Base-by-base conservation (phyloP, 2,888 invertebrate species). In the Trypoxylon attenuatum region DNA sequence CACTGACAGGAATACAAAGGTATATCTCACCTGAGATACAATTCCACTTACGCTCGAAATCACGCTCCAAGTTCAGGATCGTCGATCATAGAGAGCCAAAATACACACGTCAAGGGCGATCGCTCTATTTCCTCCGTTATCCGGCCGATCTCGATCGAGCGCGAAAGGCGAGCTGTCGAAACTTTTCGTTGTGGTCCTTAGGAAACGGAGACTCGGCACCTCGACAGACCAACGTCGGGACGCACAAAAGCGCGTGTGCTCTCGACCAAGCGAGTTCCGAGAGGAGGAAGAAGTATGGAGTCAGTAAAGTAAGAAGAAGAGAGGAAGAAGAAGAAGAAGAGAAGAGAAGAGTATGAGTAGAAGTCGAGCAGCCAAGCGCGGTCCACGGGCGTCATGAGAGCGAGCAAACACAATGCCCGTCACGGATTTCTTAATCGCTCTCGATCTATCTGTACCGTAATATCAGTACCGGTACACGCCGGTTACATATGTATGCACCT, bases 391-490 rank as follows among this genome's bases (percentile, higher is more conserved):
- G 61, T 77, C 67, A 68, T 63, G 65, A 71, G 76, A 76, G 64
- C 69, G 59, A 52, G 52, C 73, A 77, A 80, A 81, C 80, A 84
- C 85, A 85, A 85, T 84, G 80, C 77, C 78, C 83, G 82, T 84
- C 85, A 84, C 82, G 83, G 82, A 84, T 84, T 85, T 85, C 84
- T 84, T 84, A 85, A 85, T 85, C 85, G 84, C 78, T 83, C 82
- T 79, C 82, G 80, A 84, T 84, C 84, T 82, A 79, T 83, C 84
- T 73, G 80, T 76, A 77, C 77, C 71, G 74, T 76, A 78, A 78
- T 78, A 76, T 76, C 78, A 60, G 74, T 56, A 67, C 69, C 73
- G 61, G 56, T 69, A 58, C 55, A 70, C 51, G 53, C 52, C 53
- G 69, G 56, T 65, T 68, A 61, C 64, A 60, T 57, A 68, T 60